Evolutionary conservation across 2,888 invertebrate genomes (phyloP).

Genomic region (Osmoderma eremita): DNA sequence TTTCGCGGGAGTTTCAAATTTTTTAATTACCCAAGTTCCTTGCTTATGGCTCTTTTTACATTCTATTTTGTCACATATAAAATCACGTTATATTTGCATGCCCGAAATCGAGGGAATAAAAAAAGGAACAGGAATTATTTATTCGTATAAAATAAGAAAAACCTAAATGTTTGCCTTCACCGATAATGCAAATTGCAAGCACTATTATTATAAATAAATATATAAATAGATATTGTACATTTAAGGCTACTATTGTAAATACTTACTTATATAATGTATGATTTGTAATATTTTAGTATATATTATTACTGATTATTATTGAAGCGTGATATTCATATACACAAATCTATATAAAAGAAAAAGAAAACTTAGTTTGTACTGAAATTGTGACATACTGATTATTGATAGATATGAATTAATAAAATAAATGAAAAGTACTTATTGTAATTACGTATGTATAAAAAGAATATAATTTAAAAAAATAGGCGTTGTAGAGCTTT

Average conservation of each 20-base stretch:
- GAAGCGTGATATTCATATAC: conserved; percentile 36
- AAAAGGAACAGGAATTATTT: too few species aligned
- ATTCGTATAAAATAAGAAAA: conserved; percentile 30
- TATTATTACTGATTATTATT: conserved; percentile 15
- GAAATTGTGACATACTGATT: background rate
- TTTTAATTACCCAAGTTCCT: too few species aligned
- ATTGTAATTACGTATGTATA: background rate
- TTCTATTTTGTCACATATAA: too few species aligned
- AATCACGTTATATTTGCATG: too few species aligned
- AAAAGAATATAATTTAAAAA: conserved; percentile 5
- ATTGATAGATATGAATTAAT: too few species aligned
- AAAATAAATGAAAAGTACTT: too few species aligned
- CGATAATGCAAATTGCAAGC: conserved; percentile 57
- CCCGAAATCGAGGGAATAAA: too few species aligned
- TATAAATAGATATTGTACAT: conserved; percentile 9
- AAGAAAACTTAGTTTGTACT: conserved; percentile 28
- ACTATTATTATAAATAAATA: conserved; percentile 52
- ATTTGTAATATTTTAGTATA: conserved; percentile 4
- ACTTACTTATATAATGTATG: conserved; percentile 14
- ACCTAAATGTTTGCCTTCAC: conserved; percentile 60
- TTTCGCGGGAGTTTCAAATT: too few species aligned
- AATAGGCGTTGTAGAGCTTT: conserved; percentile 20
- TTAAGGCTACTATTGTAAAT: background rate
- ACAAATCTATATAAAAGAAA: conserved; percentile 13
- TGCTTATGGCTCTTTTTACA: too few species aligned